Conservation (phyloP, 2,797 vertebrate genomes). For the Pempheris klunzingeri region DNA sequence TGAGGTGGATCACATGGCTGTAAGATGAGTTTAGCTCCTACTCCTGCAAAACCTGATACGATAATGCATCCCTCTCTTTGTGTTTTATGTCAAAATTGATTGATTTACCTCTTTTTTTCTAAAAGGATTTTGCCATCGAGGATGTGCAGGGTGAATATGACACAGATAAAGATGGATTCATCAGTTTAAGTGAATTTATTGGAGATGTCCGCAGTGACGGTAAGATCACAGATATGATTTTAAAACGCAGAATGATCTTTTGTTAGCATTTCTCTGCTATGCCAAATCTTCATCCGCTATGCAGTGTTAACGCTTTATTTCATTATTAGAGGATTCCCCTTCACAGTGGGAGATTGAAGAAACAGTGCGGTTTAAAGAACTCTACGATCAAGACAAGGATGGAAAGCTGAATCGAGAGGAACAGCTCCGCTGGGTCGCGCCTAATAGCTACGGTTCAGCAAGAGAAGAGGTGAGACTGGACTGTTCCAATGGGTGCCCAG, state of each 20-base stretch:
- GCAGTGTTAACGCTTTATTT: background rate
- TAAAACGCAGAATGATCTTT: background rate
- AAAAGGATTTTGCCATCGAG: conserved; percentile 93
- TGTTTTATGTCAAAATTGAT: background rate
- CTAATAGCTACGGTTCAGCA: conserved; percentile 95
- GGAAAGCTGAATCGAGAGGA: conserved; percentile 91
- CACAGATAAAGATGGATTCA: conserved; percentile 91
- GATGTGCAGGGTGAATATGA: conserved; percentile 96
- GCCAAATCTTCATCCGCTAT: background rate
- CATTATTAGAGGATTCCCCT: conserved; percentile 83
- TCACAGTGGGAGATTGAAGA: conserved; percentile 97
- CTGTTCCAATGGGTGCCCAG: background rate
- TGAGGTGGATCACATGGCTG: conserved; percentile 96
- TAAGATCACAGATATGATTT: conserved; percentile 73
- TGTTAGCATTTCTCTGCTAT: background rate
- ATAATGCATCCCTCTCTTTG: background rate
- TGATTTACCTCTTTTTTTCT: background rate
- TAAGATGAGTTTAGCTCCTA: conserved; percentile 74
- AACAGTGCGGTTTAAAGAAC: conserved; percentile 93
- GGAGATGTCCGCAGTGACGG: conserved; percentile 92
- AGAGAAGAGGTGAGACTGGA: conserved; percentile 90
- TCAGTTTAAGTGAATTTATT: conserved; percentile 94
- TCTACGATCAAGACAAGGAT: conserved; percentile 94
- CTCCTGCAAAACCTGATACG: conserved; percentile 27
- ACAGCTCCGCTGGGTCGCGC: conserved; percentile 94